phyloP scores from a whole-genome alignment of 1,140 invertebrate species.

The Doryteuthis pealeii region DNA sequence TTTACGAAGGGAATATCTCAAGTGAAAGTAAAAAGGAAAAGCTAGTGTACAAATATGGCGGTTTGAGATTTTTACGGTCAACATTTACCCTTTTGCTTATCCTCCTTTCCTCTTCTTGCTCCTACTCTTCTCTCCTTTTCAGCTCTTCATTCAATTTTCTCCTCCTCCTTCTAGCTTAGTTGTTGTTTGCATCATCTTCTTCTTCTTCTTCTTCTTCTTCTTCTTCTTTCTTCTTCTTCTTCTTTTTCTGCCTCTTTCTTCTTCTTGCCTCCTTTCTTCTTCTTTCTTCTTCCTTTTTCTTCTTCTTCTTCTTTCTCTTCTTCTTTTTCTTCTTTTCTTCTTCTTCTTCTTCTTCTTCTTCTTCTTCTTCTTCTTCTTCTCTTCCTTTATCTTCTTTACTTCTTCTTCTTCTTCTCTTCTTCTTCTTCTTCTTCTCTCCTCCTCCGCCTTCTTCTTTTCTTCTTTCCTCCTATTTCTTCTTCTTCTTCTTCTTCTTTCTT shows the following conservation, averaged over 20 bases:
- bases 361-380: too few relatives aligned
- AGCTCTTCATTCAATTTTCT: too few relatives aligned
- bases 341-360: constrained; percentile 3
- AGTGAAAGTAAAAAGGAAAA: too few relatives aligned
- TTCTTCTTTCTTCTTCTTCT: background rate
- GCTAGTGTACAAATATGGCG: too few relatives aligned
- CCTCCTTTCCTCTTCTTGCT: background rate
- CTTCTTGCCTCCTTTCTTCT: too few relatives aligned
- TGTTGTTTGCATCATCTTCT: too few relatives aligned
- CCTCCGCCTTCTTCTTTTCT: too few relatives aligned
- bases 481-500: background rate
- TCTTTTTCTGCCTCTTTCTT: background rate
- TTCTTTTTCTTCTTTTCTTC: background rate
- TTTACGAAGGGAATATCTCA: too few relatives aligned
- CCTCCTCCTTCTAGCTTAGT: too few relatives aligned
- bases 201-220: background rate
- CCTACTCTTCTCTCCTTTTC: background rate
- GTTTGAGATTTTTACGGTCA: too few relatives aligned
- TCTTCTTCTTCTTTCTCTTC: background rate
- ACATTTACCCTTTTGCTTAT: background rate
- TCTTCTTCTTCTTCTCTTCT: background rate
- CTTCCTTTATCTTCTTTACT: too few relatives aligned
- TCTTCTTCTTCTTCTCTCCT: background rate
- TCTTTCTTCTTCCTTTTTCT: background rate
- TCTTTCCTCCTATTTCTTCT: too few relatives aligned